Base-by-base conservation (phyloP, 2,888 invertebrate genomes). In the Entomobrya proxima region DNA sequence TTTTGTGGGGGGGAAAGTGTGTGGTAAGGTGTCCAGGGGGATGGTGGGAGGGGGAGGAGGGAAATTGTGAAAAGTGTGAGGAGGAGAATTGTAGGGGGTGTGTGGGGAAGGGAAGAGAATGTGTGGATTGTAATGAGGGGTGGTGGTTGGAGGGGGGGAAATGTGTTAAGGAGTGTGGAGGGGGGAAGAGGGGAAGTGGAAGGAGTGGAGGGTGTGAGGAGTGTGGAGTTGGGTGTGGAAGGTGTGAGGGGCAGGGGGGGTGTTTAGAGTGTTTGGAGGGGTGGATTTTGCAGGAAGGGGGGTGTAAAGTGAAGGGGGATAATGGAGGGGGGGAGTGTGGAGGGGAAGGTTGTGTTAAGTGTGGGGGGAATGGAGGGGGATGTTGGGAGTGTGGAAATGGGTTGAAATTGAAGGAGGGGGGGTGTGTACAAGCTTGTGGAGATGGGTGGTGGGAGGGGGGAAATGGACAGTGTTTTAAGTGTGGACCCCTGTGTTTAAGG, bases 21-120 rank as follows among this genome's bases (percentile, higher is more conserved):
- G 93, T 96, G 90, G 95, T 97, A 6, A 94, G 96, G 0, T 97
- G 97, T 92, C 97, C 97, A 0, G 91, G 94, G 18, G 94, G 95
- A 89, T 96, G 95, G 58, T 97, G 94, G 91, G 97, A 97, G 1
- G 96, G n/a, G n/a, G n/a, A 96, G 91, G 96, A 97, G 91, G 96
- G 97, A 92, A 94, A 94, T 91, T 97, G 97, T 92, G 95, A 96
- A 90, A 94, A 95, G 15, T 97, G 97, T 92, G 95, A 95, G 86
- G 92, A 72, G 13, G 21, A 94, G 44, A 95, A 95, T 72, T 94
- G 94, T 86, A 96, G 94, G 91, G 94, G 95, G 85, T 97, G 97
- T 91, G 94, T 95, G 4, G 90, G 90, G 3, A 88, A 90, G 9
- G 90, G 90, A 13, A 86, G 74, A 24, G 89, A 90, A 74, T 90